Conservation (phyloP, 2,797 vertebrate species). For the Picus viridis region DNA sequence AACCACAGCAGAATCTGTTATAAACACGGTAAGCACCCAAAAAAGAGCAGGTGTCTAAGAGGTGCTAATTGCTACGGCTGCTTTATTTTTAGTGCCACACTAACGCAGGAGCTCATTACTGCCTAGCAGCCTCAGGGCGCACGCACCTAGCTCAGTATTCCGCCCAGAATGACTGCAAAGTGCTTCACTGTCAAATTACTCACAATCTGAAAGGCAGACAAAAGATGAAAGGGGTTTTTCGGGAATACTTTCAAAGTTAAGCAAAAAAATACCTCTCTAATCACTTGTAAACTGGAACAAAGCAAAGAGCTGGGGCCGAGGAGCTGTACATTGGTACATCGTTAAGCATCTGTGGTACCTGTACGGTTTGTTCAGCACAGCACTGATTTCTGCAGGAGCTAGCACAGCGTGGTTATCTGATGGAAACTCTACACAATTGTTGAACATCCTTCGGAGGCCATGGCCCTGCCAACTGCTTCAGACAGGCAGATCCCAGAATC, state of each 20-base stretch:
- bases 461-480: neutral
- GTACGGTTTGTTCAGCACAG: neutral
- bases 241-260: neutral
- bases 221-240: neutral
- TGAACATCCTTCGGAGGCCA: neutral
- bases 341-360: neutral
- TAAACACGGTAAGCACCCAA: neutral
- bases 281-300: neutral
- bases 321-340: neutral
- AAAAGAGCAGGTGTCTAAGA: neutral
- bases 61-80: neutral
- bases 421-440: neutral
- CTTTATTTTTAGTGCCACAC: neutral
- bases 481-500: neutral
- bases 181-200: slow-evolving; percentile 26
- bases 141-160: neutral
- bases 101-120: neutral
- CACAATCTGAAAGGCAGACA: neutral
- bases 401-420: neutral
- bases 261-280: neutral
- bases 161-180: neutral
- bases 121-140: neutral
- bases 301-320: neutral
- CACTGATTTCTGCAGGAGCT: neutral
- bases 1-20: neutral